These are phyloP conservation scores for Corythaeola cristata DNA, from an alignment of 2,113 vertebrate genomes.

Conservation along the genomic window DNA sequence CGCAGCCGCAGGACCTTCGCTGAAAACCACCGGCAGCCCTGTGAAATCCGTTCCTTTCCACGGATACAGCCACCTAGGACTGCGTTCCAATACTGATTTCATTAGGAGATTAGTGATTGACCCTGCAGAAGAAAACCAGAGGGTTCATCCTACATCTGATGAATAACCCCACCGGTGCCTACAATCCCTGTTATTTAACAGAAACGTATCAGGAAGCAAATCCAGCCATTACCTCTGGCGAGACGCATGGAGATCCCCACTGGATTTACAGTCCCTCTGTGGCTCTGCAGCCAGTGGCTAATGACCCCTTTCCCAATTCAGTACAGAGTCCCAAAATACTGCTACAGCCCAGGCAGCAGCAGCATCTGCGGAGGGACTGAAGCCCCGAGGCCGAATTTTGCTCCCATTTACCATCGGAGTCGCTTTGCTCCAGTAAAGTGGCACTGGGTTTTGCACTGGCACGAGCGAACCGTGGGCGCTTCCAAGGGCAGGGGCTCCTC, in stretches of 20 bases:
- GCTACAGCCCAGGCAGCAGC: not conserved
- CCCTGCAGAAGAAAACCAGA: not conserved
- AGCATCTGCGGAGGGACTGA: accelerated
- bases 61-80: not conserved
- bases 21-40: not conserved
- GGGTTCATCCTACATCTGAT: not conserved
- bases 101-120: not conserved
- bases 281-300: not conserved
- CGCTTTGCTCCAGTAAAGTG: accelerated
- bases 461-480: accelerated
- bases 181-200: not conserved
- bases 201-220: not conserved
- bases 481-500: not conserved
- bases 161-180: not conserved
- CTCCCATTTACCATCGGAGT: not conserved
- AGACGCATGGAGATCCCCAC: not conserved
- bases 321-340: not conserved
- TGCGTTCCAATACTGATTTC: accelerated
- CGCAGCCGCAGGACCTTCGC: accelerated
- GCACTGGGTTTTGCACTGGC: not conserved
- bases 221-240: not conserved
- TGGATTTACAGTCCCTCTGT: not conserved
- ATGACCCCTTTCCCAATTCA: not conserved
- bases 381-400: not conserved
- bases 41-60: not conserved